Conservation (phyloP, 1,140 invertebrate species). For the Drosophila santomea region DNA sequence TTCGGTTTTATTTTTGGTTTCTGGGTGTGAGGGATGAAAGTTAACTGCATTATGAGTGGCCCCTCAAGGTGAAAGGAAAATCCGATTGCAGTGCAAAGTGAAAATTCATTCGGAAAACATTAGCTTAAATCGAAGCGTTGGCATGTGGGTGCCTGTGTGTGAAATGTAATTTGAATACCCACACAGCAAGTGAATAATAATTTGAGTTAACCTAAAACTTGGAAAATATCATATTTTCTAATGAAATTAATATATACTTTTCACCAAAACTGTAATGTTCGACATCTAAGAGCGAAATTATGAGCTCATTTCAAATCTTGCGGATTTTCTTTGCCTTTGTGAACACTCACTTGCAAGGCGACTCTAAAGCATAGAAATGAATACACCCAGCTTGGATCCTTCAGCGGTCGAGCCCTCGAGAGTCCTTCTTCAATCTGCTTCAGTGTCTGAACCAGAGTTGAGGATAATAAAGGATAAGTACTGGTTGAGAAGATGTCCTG, state of each 20-base stretch:
- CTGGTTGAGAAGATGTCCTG: slow-evolving; percentile 4
- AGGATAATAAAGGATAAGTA: neutral
- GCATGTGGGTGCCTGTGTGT: neutral
- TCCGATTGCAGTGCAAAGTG: slow-evolving; percentile 37
- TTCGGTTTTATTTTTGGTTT: neutral
- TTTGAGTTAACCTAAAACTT: neutral
- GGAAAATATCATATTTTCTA: neutral
- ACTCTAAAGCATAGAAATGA: slow-evolving; percentile 44
- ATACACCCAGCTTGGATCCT: slow-evolving; percentile 25
- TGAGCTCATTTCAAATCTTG: neutral
- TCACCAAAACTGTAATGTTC: no score
- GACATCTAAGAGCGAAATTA: slow-evolving; percentile 8
- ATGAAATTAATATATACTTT: no score
- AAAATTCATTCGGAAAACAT: slow-evolving; percentile 42
- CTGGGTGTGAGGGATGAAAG: neutral
- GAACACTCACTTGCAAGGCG: slow-evolving; percentile 1
- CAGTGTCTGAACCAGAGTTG: neutral
- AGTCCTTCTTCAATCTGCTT: slow-evolving; percentile 6
- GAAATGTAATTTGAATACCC: slow-evolving; percentile 15
- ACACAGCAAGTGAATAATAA: slow-evolving; percentile 18
- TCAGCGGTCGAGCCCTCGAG: slow-evolving; percentile 11
- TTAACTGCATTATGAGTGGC: slow-evolving; percentile 40
- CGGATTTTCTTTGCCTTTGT: neutral
- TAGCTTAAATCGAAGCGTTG: slow-evolving; percentile 30
- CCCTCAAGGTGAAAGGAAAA: slow-evolving; percentile 26